Evolutionary conservation across 1,140 invertebrate species (phyloP).

Genomic region (Dreissena rostriformis): DNA sequence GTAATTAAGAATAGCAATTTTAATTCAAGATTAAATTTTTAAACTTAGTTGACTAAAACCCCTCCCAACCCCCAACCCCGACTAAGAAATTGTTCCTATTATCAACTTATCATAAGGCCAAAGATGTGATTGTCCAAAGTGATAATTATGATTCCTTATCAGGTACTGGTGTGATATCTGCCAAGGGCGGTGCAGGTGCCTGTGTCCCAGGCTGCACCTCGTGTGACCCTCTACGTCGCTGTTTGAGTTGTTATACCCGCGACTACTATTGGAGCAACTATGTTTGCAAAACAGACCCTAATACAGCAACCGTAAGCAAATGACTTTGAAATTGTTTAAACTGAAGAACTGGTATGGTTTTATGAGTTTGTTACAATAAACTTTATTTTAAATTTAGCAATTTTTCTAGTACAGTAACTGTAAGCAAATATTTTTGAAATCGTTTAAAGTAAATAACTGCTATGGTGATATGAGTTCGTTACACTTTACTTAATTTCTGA

Average conservation of each 20-base stretch:
- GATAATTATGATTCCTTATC: neutral
- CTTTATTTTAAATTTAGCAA: no score
- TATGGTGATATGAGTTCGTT: no score
- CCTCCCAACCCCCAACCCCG: no score
- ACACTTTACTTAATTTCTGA: no score
- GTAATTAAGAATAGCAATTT: no score
- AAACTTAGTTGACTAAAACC: no score
- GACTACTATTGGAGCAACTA: conserved; percentile 7
- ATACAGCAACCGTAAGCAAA: neutral
- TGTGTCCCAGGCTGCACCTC: conserved; percentile 62
- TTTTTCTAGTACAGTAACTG: neutral
- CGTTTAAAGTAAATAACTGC: neutral
- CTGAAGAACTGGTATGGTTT: no score
- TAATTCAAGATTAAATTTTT: no score
- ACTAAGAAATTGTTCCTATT: no score
- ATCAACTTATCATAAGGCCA: no score
- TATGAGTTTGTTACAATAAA: no score
- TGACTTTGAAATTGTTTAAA: neutral
- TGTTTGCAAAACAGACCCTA: neutral
- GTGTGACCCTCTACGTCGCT: conserved; percentile 61
- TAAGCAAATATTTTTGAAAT: neutral
- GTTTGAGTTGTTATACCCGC: conserved; percentile 50
- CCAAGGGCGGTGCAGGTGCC: conserved; percentile 63
- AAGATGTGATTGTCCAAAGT: no score
- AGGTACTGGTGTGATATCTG: conserved; percentile 65